Evolutionary conservation across 2,888 invertebrate species (phyloP).

Genomic region (Pyrocoelia pectoralis): DNA sequence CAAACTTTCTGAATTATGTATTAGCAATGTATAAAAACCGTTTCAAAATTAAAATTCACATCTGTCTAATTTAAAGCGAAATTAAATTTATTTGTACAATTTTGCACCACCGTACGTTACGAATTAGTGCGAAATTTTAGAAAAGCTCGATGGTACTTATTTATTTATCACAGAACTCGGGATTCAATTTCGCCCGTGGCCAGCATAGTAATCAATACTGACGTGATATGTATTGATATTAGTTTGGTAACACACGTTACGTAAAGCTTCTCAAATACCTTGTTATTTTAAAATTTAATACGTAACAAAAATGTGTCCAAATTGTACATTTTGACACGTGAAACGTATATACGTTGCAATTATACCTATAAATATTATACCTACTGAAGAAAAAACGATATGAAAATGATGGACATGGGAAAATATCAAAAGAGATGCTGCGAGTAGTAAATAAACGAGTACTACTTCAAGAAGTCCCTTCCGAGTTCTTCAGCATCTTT

Average conservation of each 20-base stretch:
- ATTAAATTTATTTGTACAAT: conserved; percentile 31
- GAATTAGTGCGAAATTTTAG: conserved; percentile 28
- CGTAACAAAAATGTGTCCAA: neutral
- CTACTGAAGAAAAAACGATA: no score
- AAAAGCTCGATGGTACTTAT: conserved; percentile 36
- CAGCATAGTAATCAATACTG: conserved; percentile 38
- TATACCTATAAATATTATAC: no score
- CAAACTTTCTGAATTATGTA: no score
- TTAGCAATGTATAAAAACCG: no score
- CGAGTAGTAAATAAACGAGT: conserved; percentile 39
- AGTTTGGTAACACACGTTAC: conserved; percentile 21
- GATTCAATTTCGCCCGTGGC: conserved; percentile 35
- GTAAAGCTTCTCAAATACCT: conserved; percentile 24
- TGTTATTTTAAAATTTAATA: neutral
- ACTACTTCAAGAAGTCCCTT: conserved; percentile 36
- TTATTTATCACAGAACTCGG: conserved; percentile 37
- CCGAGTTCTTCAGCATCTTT: conserved; percentile 36
- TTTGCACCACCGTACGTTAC: conserved; percentile 32
- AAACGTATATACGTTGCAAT: no score
- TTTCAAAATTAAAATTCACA: no score
- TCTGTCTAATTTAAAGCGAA: neutral
- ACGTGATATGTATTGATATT: conserved; percentile 38
- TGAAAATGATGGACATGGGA: no score
- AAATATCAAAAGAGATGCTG: conserved; percentile 34
- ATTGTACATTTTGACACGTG: no score